These are phyloP conservation scores for Calliphora vomitoria DNA, from an alignment of 2,888 invertebrate species.

Conservation along the genomic window DNA sequence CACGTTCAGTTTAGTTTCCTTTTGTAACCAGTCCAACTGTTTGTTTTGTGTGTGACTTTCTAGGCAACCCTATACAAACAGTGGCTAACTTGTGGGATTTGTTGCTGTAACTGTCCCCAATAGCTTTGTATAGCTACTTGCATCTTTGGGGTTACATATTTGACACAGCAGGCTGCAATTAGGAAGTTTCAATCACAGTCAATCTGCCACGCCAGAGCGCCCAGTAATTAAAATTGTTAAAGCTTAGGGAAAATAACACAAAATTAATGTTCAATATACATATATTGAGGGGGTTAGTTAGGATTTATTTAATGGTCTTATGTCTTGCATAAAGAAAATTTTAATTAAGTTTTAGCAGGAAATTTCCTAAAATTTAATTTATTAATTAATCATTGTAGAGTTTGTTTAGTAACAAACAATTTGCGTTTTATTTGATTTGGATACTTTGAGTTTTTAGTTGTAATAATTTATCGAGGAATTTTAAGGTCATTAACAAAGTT, in stretches of 20 bases:
- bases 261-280: background rate
- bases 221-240: background rate
- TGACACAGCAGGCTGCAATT: background rate
- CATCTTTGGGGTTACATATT: background rate
- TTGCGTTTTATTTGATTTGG: background rate
- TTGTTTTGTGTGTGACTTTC: too few species aligned
- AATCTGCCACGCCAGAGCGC: background rate
- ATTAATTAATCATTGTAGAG: background rate
- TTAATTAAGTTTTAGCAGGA: slow-evolving; percentile 1
- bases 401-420: background rate
- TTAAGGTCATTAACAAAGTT: too few species aligned
- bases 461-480: background rate
- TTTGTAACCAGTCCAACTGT: background rate
- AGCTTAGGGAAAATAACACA: too few species aligned
- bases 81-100: slow-evolving; percentile 24
- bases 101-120: slow-evolving; percentile 1
- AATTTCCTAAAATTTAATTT: background rate
- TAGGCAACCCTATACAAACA: background rate
- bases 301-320: background rate
- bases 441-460: background rate
- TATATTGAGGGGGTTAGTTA: background rate
- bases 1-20: background rate
- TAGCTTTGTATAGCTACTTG: background rate
- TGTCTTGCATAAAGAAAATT: background rate
- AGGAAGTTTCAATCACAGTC: background rate